Evolutionary conservation across 2,888 invertebrate species (phyloP), one percentile per base, ranked within the genome.

Genomic region (Lasioglossum villosulum): DNA sequence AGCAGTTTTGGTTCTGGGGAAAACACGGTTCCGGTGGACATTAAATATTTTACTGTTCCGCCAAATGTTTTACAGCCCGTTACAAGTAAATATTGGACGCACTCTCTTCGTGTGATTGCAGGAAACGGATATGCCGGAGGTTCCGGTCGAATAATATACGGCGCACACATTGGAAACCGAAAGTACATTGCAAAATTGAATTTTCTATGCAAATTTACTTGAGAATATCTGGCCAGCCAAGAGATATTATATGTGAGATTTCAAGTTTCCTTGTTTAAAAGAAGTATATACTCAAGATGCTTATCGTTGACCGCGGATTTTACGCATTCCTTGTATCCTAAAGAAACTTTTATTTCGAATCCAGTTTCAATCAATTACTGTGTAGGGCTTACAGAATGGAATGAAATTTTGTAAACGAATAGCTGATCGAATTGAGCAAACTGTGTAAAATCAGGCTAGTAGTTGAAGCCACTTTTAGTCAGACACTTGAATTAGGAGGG

Each of bases 21-120:
- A 59, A n/a, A 42, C 14, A 59, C 5, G 30, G 10, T 71, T 75
- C 56, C 70, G 37, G 23, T 5, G 75, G 70, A 75, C 70, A 71
- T 75, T 80, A 75, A 80, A 80, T 80, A 80, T 80, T 80, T 52
- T 27, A 75, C 56, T 23, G 74, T 2, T 52, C 27, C 42, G n/a
- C 23, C 59, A 52, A 52, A 68, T 68, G 75, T 70, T 45, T 59
- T 34, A 42, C 75, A 75, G 59, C 0, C 30, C n/a, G 10, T 37
- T 39, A 34, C 37, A 23, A 45, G 75, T 75, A 75, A 80, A 80
- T 75, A 80, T 80, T 80, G 34, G 37, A 71, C 27, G 70, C 45
- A 71, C 30, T 39, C 45, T 19, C 34, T 37, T 48, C 63, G 79
- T 48, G 63, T 39, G 72, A 48, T 78, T 30, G 52, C 48, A 4